Evolutionary conservation across 2,113 vertebrate genomes (phyloP), one percentile per base, ranked within the genome.

Genomic region (Lota lota): DNA sequence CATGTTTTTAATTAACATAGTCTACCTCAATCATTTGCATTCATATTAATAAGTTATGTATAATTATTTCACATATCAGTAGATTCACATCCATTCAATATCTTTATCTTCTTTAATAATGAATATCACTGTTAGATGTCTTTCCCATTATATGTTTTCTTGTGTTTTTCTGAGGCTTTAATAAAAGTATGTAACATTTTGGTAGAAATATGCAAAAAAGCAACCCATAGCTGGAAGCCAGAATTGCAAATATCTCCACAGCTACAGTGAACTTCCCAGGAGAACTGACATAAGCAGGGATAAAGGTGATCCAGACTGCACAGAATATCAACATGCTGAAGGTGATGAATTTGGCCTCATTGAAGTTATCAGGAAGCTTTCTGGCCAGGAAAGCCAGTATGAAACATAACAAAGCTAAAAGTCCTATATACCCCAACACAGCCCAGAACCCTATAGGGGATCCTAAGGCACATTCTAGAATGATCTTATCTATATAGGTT

Each of bases 241-340:
- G 63, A 63, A 93, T 93, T 0, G 91, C 90, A 90, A 93, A 93
- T 67, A 92, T 88, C 28, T 93, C 90, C 6, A 91, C 89, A 53
- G 90, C 90, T 3, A 89, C 89, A 19, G 81, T 88, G 20, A 88
- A 90, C 51, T 91, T 93, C 28, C 90, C 91, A 50, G 90, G 90
- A 71, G 91, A 91, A 83, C 92, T 92, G 67, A 92, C 66, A 69
- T 92, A 92, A 0, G 89, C 88, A 18, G 91, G 92, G 10, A 93
- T 89, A 51, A 93, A 93, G 0, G 91, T 78, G 65, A 91, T 84
- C 92, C 90, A 93, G 0, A 93, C 92, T 0, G 87, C 83, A 79
- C 88, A 92, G 75, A 92, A 92, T 70, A 90, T 91, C 62, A 93
- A 20, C 90, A 93, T 93, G 71, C 92, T 93, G 66, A 93, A 93